Evolutionary conservation across 2,797 vertebrate species (phyloP), one percentile per base, ranked within the genome.

Genomic region (Borostomias antarcticus): DNA sequence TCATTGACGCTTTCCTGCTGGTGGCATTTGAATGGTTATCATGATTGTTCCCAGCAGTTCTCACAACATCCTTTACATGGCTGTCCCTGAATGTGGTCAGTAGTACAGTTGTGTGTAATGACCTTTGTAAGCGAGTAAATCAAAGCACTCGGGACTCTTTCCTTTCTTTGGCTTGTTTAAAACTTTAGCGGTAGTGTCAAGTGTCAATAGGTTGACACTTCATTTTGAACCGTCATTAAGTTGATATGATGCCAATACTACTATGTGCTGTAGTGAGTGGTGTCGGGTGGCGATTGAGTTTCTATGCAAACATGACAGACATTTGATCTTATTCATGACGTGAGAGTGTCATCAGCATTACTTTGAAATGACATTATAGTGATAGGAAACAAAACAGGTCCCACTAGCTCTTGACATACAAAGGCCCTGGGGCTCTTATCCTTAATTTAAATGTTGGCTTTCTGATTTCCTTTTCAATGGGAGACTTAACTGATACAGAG

Each of bases 391-490:
- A 88, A 86, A 80, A 79, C 68, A 70, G 69, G 62, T 73, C 64
- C 52, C 75, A 70, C 80, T 70, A 82, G 77, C 76, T 80, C 70
- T 78, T 68, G 64, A 81, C 82, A 85, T 79, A 66, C 71, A 82
- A 82, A 81, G 72, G 26, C 28, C 63, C 68, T 71, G 78, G 68
- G 69, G 73, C 81, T 86, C 87, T 88, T 79, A 84, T 85, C 81
- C 78, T 75, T 84, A 80, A 88, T 90, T 89, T 85, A 81, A 85
- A 91, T 88, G 81, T 86, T 86, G 74, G 75, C 87, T 83, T 89
- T 90, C 84, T 88, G 82, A 91, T 91, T 91, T 88, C 83, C 88
- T 87, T 85, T 80, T 91, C 87, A 90, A 89, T 89, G 77, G 79
- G 70, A 84, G 89, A 80, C 86, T 87, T 83, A 85, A 87, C 79